Percentiles rank a stretch among this genome's conserved stretches.
Conservation (phyloP, 2,113 vertebrate species). For the Xiphophorus maculatus region DNA sequence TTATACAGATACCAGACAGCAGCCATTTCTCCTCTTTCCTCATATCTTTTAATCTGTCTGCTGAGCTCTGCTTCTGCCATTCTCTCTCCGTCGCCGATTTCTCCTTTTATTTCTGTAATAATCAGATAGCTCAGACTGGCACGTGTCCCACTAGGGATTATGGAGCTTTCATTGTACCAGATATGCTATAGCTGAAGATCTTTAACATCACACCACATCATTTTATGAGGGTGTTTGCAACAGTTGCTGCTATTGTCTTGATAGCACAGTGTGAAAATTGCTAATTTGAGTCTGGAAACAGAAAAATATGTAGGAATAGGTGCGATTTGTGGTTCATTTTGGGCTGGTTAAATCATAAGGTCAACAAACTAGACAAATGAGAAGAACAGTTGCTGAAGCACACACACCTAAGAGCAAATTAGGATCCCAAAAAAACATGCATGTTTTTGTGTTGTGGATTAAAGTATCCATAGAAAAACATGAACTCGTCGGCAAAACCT, state of each 20-base stretch:
- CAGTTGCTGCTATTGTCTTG: neutral
- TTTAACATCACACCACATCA: neutral
- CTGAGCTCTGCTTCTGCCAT: slow-evolving; percentile 22
- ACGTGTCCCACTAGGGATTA: slow-evolving; percentile 26
- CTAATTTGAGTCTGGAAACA: neutral
- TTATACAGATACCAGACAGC: slow-evolving; percentile 18
- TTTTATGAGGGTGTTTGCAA: neutral
- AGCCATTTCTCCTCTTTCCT: slow-evolving; percentile 24
- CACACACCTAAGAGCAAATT: neutral
- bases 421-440: neutral
- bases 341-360: neutral
- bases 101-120: slow-evolving; percentile 19
- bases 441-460: no score
- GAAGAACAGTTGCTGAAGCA: neutral
- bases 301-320: neutral
- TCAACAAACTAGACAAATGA: neutral
- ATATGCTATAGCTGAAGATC: slow-evolving; percentile 20
- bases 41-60: slow-evolving; percentile 36
- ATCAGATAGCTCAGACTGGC: slow-evolving; percentile 49
- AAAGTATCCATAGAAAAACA: no score
- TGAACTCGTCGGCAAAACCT: no score
- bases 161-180: slow-evolving; percentile 3
- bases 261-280: neutral
- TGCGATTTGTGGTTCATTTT: neutral
- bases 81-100: slow-evolving; percentile 30